Percentiles rank a stretch among this genome's conserved stretches.
Evolutionary conservation across 1,140 invertebrate species (phyloP).

Genomic region (Drosophila willistoni): DNA sequence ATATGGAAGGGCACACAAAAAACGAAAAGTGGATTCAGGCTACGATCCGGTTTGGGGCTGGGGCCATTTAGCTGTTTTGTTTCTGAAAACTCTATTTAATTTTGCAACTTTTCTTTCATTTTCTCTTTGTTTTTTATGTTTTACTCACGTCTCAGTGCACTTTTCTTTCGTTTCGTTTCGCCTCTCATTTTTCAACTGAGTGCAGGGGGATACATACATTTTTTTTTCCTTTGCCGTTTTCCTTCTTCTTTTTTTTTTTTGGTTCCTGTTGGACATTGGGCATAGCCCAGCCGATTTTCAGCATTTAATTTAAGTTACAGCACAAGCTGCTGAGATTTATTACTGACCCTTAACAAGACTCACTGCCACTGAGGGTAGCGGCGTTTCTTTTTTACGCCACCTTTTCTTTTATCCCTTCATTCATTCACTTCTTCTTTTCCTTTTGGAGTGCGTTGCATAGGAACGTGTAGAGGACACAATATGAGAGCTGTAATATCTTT

Average conservation of each 20-base stretch:
- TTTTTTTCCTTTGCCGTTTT: slow-evolving; percentile 38
- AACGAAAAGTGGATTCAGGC: slow-evolving; percentile 13
- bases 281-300: slow-evolving; percentile 73
- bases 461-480: slow-evolving; percentile 1
- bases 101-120: slow-evolving; percentile 29
- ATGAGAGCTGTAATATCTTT: slow-evolving; percentile 31
- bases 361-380: slow-evolving; percentile 24
- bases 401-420: slow-evolving; percentile 10
- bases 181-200: slow-evolving; percentile 70
- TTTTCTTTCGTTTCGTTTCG: slow-evolving; percentile 37
- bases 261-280: slow-evolving; percentile 21
- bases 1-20: slow-evolving; percentile 21
- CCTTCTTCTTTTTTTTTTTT: slow-evolving; percentile 16
- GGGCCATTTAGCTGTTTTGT: slow-evolving; percentile 68
- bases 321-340: slow-evolving; percentile 78
- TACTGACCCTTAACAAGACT: slow-evolving; percentile 78
- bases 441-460: slow-evolving; percentile 22
- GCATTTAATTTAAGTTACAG: slow-evolving; percentile 82
- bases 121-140: slow-evolving; percentile 30
- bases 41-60: not conserved
- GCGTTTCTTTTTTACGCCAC: not conserved
- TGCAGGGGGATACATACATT: slow-evolving; percentile 20
- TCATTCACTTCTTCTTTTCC: slow-evolving; percentile 29
- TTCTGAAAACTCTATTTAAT: slow-evolving; percentile 78
- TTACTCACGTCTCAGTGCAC: slow-evolving; percentile 57